Evolutionary conservation across 2,888 invertebrate species (phyloP), one percentile per base, ranked within the genome.

Genomic region (Drosophila atroscutellata): DNA sequence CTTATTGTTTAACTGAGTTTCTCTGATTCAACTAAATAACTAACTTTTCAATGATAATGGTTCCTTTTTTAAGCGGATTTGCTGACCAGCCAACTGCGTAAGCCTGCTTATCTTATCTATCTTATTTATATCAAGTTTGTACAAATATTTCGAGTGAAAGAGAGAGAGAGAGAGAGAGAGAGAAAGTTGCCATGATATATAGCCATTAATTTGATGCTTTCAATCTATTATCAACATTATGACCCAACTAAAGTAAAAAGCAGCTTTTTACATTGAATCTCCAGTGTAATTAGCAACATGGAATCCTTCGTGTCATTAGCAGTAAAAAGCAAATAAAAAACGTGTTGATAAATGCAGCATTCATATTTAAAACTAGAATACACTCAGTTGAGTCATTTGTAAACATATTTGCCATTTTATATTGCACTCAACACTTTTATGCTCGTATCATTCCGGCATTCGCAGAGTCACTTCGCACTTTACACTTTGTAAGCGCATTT

Each of bases 401-500:
- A 15, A 24, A 24, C 45, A 45, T 15, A 45, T 45, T 15, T 20
- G 15, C 1, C 20, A 20, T 45, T 20, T 45, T 45, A 45, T 20
- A 20, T 4, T 20, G 3, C 45, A 24, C 45, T 20, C 45, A 45
- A 24, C 45, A 24, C 45, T 24, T 45, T 50, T 3, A 6, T 26
- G 13, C 11, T 11, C 18, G 18, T 28, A 50, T 18, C 28, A 50
- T 18, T 45, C 32, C 32, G 15, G 45, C 8, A 24, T n/a, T 71
- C 72, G 11, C 64, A 50, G 45, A 55, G 49, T 45, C 39, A 51
- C 54, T 58, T 68, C 42, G 59, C 63, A 75, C 45, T 79, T 83
- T 71, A 74, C 83, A 85, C 83, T 36, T 24, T 51, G 20, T 8
- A 13, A 7, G 65, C 37, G 58, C 75, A 75, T 65, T 72, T 71